phyloP scores from a whole-genome alignment of 2,113 vertebrate species.

The Equus quagga region DNA sequence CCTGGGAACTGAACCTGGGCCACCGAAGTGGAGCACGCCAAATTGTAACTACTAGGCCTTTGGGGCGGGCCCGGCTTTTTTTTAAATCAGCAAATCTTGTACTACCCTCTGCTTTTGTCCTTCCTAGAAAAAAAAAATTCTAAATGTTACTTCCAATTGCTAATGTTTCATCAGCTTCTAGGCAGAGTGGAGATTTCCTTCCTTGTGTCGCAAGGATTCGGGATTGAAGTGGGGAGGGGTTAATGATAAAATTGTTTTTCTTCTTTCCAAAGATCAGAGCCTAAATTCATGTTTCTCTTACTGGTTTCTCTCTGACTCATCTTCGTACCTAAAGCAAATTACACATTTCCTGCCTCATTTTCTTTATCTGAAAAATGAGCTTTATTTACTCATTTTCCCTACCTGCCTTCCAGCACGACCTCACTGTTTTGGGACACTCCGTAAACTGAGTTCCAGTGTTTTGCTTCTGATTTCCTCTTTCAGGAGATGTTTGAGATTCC shows the following conservation, averaged over 20 bases:
- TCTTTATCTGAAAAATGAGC: constrained; percentile 65
- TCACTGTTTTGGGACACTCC: neutral
- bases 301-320: constrained; percentile 72
- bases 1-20: too few relatives aligned
- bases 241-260: constrained; percentile 45
- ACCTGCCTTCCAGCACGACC: neutral
- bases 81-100: neutral
- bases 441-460: neutral
- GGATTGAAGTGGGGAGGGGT: neutral
- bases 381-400: neutral
- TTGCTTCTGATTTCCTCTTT: neutral
- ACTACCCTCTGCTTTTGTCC: neutral
- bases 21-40: too few relatives aligned
- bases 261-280: constrained; percentile 56
- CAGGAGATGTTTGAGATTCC: neutral
- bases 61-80: neutral
- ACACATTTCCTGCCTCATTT: constrained; percentile 55
- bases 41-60: too few relatives aligned
- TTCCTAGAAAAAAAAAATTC: neutral
- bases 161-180: neutral
- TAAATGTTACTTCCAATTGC: neutral
- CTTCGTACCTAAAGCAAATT: constrained; percentile 23
- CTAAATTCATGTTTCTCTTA: constrained; percentile 22
- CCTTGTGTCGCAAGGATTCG: constrained; percentile 11
- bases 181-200: neutral